Evolutionary conservation across 2,797 vertebrate genomes (phyloP).

Genomic region (Rhinogobio ventralis): DNA sequence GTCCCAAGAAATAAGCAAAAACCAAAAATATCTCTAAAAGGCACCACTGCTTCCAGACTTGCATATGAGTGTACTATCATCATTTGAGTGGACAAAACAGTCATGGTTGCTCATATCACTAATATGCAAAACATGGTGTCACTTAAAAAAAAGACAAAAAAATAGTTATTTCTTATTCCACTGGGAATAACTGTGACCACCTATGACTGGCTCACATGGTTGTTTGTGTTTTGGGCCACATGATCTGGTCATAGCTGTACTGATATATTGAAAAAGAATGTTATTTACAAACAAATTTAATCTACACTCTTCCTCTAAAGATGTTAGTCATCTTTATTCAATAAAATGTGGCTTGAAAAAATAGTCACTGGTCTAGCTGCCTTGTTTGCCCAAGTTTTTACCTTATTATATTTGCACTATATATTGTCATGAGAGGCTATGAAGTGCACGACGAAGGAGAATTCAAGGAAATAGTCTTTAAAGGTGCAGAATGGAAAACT

Average conservation of each 20-base stretch:
- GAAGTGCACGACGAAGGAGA: too few relatives aligned
- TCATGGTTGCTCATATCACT: slow-evolving; percentile 52
- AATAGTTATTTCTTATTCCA: slow-evolving; percentile 32
- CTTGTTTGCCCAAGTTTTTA: background rate
- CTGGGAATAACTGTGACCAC: slow-evolving; percentile 38
- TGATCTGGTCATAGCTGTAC: slow-evolving; percentile 28
- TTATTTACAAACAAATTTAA: slow-evolving; percentile 34
- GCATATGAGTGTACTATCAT: slow-evolving; percentile 35
- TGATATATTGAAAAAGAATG: background rate
- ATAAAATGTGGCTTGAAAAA: slow-evolving; percentile 1
- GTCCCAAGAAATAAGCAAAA: background rate
- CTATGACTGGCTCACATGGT: slow-evolving; percentile 24
- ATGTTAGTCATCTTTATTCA: background rate
- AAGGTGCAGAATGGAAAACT: too few relatives aligned
- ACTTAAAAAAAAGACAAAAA: slow-evolving; percentile 32
- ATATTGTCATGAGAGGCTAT: background rate
- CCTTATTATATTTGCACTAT: too few relatives aligned
- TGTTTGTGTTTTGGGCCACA: slow-evolving; percentile 28
- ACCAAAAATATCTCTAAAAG: slow-evolving; percentile 17
- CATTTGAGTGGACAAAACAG: slow-evolving; percentile 49
- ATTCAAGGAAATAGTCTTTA: too few relatives aligned
- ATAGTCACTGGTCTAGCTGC: background rate
- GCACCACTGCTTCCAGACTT: slow-evolving; percentile 31
- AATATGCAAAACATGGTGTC: slow-evolving; percentile 36
- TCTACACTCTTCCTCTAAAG: slow-evolving; percentile 17